Evolutionary conservation across 2,888 invertebrate genomes (phyloP).

Genomic region (Nymphalis c-album): DNA sequence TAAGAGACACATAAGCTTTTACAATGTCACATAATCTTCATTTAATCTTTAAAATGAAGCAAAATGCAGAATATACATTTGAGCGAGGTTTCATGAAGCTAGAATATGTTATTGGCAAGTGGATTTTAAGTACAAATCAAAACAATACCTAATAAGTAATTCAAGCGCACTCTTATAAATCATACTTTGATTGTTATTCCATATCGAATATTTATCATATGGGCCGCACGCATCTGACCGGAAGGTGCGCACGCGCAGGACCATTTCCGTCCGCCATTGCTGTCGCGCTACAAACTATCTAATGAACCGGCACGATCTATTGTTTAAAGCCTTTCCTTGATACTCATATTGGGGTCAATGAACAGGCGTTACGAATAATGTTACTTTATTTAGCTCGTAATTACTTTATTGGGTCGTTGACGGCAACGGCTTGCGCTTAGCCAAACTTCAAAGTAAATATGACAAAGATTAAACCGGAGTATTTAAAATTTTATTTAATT

Average conservation of each 20-base stretch:
- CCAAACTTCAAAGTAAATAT: background rate
- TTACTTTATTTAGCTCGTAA: conserved; percentile 25
- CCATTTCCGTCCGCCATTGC: conserved; percentile 66
- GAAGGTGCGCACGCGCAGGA: conserved; percentile 61
- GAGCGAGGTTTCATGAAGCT: too few relatives aligned
- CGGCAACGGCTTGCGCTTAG: background rate
- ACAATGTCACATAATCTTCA: too few relatives aligned
- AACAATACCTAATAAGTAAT: conserved; percentile 14
- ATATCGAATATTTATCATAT: conserved; percentile 59
- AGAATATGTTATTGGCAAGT: too few relatives aligned
- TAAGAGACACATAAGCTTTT: too few relatives aligned
- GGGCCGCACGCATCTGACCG: conserved; percentile 67
- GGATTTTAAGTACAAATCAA: conserved; percentile 3
- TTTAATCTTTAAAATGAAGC: too few relatives aligned
- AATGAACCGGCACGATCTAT: conserved; percentile 70
- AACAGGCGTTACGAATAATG: conserved; percentile 46
- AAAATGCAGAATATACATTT: too few relatives aligned
- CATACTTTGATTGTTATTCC: conserved; percentile 50
- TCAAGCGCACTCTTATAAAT: conserved; percentile 26
- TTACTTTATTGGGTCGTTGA: conserved; percentile 6
- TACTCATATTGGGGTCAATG: conserved; percentile 56
- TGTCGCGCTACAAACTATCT: conserved; percentile 59
- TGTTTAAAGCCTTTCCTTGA: conserved; percentile 63
- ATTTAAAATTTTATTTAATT: background rate
- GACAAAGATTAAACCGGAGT: background rate